Base-by-base conservation (phyloP, 2,888 invertebrate genomes). In the Idaea biselata region DNA sequence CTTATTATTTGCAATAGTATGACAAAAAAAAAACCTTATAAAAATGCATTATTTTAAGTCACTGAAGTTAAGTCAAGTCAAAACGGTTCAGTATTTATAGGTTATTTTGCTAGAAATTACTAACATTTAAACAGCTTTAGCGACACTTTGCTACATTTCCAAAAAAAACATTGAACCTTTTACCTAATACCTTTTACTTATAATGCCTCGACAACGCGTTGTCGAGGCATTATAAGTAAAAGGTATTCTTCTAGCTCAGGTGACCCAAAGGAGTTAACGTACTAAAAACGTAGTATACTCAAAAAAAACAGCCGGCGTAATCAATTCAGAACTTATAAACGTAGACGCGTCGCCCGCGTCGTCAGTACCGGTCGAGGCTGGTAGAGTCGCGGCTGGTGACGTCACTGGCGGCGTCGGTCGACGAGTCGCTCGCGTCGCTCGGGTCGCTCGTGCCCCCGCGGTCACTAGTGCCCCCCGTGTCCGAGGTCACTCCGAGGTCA, bases 361-460 rank as follows among this genome's bases (percentile, higher is more conserved):
- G 77, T 87, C 84, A 91, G 81, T 91, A 91, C 60, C 90, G 78
- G 65, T 89, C 90, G 59, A 87, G 73, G 74, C 91, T 91, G 67
- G 88, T 84, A 61, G 91, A 91, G 77, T 89, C 88, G 53, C 84
- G 83, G 75, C 89, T 91, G 59, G 91, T 92, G 82, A 91, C 81
- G 82, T 92, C 92, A 78, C 91, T 91, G 65, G 92, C 91, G 60
- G 92, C 90, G 76, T 91, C 87, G 14, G 88, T 88, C 56, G 84
- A 83, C 6, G 66, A 62, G 56, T 63, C 60, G 53, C 59, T 68
- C 59, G 79, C 65, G 70, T 71, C 75, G 65, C 72, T 72, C 31
- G 73, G 74, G 68, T 75, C 79, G 60, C 73, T 74, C 53, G 83
- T 77, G 67, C 70, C 79, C 68, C 75, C 80, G 63, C 84, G 80